Conservation (phyloP, 2,113 vertebrate species). For the Pleuronectes platessa region DNA sequence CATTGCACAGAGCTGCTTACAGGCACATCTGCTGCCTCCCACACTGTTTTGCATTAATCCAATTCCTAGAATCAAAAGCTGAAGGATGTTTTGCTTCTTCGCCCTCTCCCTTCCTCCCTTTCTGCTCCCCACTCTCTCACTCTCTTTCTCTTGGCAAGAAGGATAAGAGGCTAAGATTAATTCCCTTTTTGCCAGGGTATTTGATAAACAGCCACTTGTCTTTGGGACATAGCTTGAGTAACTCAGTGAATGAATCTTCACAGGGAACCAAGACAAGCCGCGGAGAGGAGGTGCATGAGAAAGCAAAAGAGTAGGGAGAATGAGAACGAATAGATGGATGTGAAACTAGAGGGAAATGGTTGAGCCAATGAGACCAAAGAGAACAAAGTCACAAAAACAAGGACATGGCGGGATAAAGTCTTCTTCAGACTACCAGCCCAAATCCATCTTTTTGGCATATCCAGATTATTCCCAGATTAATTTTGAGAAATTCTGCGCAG, state of each 20-base stretch:
- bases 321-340: neutral
- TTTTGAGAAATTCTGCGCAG: neutral
- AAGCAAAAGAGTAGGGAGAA: neutral
- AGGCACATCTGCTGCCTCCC: constrained; percentile 29
- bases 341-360: constrained; percentile 8
- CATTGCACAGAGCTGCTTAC: neutral
- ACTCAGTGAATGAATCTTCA: constrained; percentile 59
- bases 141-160: constrained; percentile 22
- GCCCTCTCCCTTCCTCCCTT: neutral
- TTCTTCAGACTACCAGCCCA: neutral
- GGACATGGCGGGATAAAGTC: neutral
- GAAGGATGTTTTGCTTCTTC: constrained; percentile 62
- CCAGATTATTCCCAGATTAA: neutral
- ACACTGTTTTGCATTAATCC: constrained; percentile 64
- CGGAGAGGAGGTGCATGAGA: neutral
- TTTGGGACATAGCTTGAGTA: constrained; percentile 64
- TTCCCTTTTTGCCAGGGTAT: constrained; percentile 67
- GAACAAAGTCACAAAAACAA: neutral
- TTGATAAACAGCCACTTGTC: constrained; percentile 77
- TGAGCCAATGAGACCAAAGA: constrained; percentile 27
- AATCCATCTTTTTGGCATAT: neutral
- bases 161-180: constrained; percentile 67
- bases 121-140: neutral
- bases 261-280: constrained; percentile 5
- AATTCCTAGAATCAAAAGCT: constrained; percentile 74